Evolutionary conservation across 1,140 invertebrate species (phyloP).

Genomic region (Saccostrea echinata): DNA sequence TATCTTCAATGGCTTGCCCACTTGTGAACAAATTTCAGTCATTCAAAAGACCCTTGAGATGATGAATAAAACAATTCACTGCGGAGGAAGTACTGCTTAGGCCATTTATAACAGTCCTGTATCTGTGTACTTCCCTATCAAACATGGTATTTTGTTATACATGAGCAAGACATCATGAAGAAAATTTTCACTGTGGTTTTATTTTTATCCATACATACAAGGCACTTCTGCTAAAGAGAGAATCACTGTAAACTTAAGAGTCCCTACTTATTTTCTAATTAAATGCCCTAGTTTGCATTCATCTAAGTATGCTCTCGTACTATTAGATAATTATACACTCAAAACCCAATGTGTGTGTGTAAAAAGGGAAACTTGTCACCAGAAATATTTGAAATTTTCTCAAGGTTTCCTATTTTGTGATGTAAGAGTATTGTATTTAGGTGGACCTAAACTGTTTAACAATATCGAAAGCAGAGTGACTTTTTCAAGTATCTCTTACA

Average conservation of each 20-base stretch:
- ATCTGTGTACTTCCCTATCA: conserved; percentile 14
- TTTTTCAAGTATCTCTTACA: too few species aligned
- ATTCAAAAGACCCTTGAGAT: conserved; percentile 25
- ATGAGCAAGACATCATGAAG: neutral
- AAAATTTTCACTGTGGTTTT: conserved; percentile 2
- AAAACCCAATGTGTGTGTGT: neutral
- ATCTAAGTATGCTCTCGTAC: neutral
- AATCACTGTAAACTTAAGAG: neutral
- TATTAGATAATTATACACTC: neutral
- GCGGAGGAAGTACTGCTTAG: conserved; percentile 19
- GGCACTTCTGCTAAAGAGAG: conserved; percentile 2
- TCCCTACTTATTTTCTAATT: conserved; percentile 9
- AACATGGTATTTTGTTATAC: conserved; percentile 7
- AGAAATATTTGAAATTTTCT: neutral
- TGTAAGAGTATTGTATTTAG: neutral
- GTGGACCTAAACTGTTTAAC: neutral
- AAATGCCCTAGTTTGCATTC: conserved; percentile 18
- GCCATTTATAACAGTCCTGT: conserved; percentile 15
- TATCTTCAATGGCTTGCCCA: conserved; percentile 23
- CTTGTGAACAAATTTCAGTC: conserved; percentile 38
- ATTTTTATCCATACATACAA: conserved; percentile 19
- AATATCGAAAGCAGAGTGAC: neutral
- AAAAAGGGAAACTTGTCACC: neutral
- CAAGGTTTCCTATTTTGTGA: neutral
- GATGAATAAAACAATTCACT: conserved; percentile 39